phyloP scores from a whole-genome alignment of 23 tunicate species.

The Corella eumyota region DNA sequence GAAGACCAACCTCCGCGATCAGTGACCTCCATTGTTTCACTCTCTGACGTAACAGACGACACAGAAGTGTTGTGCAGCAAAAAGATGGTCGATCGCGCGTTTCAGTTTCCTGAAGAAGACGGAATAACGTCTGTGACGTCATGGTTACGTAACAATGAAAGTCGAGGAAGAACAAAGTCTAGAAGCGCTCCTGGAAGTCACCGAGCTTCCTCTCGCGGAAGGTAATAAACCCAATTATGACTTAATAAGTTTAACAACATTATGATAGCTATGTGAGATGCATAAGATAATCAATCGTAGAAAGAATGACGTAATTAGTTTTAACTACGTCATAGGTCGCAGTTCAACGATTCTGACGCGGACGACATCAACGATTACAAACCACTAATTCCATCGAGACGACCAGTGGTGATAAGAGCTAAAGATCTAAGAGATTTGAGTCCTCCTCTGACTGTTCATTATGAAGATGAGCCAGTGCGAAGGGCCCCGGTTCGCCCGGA shows the following conservation, averaged over 20 bases:
- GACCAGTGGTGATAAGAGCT: constrained; percentile 16
- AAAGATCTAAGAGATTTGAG: constrained; percentile 31
- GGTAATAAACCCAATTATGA: constrained; percentile 14
- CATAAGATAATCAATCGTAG: no score
- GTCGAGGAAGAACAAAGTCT: constrained; percentile 1
- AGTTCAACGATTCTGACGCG: constrained; percentile 5
- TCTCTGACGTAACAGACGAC: constrained; percentile 22
- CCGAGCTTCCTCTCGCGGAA: constrained; percentile 14
- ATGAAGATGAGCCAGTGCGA: constrained; percentile 35
- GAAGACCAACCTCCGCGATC: no score
- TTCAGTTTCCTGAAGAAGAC: constrained; percentile 32
- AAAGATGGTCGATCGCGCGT: constrained; percentile 45
- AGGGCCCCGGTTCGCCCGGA: constrained; percentile 19
- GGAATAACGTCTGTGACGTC: constrained; percentile 28
- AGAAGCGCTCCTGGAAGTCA: constrained; percentile 40
- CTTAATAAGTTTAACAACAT: neutral
- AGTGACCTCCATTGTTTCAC: no score
- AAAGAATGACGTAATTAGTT: no score
- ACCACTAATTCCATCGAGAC: constrained; percentile 29
- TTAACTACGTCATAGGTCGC: constrained; percentile 2
- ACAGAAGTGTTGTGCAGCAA: constrained; percentile 61
- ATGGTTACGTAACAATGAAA: constrained; percentile 19
- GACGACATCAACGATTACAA: constrained; percentile 32
- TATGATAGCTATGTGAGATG: no score
- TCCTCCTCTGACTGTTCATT: constrained; percentile 39